Evolutionary conservation across 2,113 vertebrate genomes (phyloP), one percentile per base, ranked within the genome.

Genomic region (Lipotes vexillifer): DNA sequence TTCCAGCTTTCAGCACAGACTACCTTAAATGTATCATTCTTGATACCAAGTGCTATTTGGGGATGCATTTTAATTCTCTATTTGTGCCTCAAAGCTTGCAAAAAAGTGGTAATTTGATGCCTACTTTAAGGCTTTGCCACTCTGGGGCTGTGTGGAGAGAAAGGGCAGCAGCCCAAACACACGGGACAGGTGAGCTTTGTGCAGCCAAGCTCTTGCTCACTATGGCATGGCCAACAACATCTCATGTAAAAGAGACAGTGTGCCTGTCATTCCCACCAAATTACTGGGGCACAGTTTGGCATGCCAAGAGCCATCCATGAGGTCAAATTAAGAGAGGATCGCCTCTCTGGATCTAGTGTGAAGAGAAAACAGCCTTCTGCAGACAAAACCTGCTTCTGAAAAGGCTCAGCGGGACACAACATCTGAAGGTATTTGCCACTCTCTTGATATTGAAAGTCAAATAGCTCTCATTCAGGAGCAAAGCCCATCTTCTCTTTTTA

Each of bases 301-400:
- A 68, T 3, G 18, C 29, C 77, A 84, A 97, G 95, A 96, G 82
- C 31, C 65, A 94, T 20, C 36, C 27, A 80, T n/a, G 75, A 88
- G 89, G 90, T 90, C 97, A 98, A 81, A 98, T 95, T 88, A 88
- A 95, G 94, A 85, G 18, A 88, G 55, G 49, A 95, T 94, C 69
- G 44, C 74, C 65, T 96, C 91, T 86, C 72, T 85, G 69, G 82
- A 94, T 74, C 82, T 80, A 68, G 46, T 72, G 49, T 83, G 85
- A 68, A 69, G 41, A 98, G 95, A 96, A 97, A 96, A 98, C 85
- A 95, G 77, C 61, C 65, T 97, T 96, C 94, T 93, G 86, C 89
- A 90, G 68, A 97, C 97, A 98, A 98, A 98, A 98, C 87, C 38
- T 81, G 74, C 44, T 77, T 96, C 93, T 97, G 97, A 98, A 98